These are phyloP conservation scores for Acanthosepion pharaonis DNA, from an alignment of 2,888 invertebrate species.

Conservation along the genomic window DNA sequence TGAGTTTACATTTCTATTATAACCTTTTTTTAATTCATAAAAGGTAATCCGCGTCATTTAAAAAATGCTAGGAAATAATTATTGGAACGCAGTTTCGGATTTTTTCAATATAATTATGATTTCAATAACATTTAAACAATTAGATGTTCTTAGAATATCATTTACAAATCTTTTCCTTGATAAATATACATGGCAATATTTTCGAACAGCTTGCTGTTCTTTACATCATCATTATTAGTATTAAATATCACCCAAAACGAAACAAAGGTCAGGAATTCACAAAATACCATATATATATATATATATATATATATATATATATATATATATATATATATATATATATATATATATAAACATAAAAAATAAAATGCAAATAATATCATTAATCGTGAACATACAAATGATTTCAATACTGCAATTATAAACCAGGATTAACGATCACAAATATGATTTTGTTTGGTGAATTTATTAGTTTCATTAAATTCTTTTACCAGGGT, in stretches of 20 bases:
- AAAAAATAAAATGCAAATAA: neutral
- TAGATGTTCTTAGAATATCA: too few relatives aligned
- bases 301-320: neutral
- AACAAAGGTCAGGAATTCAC: neutral
- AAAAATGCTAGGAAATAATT: too few relatives aligned
- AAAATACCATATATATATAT: neutral
- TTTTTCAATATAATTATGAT: too few relatives aligned
- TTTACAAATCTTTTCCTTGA: too few relatives aligned
- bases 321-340: conserved; percentile 14
- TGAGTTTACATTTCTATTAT: too few relatives aligned
- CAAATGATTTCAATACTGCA: neutral
- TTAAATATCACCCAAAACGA: neutral
- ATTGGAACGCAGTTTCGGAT: too few relatives aligned
- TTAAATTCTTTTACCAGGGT: neutral
- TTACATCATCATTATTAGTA: neutral
- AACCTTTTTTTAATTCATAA: too few relatives aligned
- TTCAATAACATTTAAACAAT: too few relatives aligned
- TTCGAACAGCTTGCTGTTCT: too few relatives aligned
- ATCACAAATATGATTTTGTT: neutral
- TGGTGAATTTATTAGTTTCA: neutral
- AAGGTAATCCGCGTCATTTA: too few relatives aligned
- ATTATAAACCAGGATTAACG: neutral
- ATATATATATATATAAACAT: neutral
- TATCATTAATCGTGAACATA: neutral
- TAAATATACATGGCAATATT: too few relatives aligned